phyloP scores from a whole-genome alignment of 2,113 vertebrate genomes.

The Gymnogyps californianus region DNA sequence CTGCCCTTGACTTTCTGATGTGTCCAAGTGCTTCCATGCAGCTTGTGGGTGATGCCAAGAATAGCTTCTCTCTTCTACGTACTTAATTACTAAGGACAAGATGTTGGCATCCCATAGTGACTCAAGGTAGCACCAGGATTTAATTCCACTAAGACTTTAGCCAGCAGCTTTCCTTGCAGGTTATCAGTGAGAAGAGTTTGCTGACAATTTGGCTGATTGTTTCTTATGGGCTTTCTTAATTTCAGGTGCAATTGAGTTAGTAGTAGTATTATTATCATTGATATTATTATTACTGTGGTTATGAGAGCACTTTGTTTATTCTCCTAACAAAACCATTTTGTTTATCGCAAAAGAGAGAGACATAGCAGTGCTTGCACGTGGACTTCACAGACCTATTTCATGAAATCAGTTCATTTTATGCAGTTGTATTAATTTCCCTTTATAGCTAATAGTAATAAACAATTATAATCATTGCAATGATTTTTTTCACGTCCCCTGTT shows the following conservation, averaged over 20 bases:
- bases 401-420: background rate
- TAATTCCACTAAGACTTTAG: background rate
- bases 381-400: background rate
- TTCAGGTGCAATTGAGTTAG: background rate
- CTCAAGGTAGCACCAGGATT: background rate
- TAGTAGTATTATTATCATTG: background rate
- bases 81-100: background rate
- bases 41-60: background rate
- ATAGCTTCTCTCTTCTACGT: background rate
- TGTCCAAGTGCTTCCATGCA: background rate
- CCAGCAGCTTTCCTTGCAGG: background rate
- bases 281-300: background rate
- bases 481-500: background rate
- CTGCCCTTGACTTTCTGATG: background rate
- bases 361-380: background rate
- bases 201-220: background rate
- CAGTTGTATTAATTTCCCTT: background rate
- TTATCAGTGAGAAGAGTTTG: background rate
- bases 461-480: background rate
- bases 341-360: background rate
- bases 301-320: background rate
- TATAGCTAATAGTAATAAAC: background rate
- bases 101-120: background rate
- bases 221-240: background rate
- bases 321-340: background rate